Evolutionary conservation across 2,888 invertebrate genomes (phyloP).

Genomic region (Andrena bucephala): DNA sequence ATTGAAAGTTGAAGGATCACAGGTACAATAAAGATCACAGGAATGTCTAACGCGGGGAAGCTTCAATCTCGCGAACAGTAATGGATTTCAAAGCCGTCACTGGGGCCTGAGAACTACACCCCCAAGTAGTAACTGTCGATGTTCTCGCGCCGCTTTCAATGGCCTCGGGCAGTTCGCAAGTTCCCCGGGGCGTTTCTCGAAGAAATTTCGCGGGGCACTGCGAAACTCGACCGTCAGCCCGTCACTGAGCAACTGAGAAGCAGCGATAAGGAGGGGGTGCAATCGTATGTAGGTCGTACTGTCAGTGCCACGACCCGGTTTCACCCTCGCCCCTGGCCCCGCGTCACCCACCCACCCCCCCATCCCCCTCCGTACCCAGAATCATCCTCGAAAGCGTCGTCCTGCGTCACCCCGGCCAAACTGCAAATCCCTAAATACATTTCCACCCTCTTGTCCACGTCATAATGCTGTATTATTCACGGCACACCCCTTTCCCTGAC

Average conservation of each 20-base stretch:
- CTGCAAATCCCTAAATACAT: constrained; percentile 62
- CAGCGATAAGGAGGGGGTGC: constrained; percentile 45
- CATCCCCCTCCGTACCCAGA: constrained; percentile 43
- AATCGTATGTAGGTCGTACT: constrained; percentile 81
- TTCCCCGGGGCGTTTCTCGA: constrained; percentile 20
- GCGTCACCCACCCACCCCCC: constrained; percentile 31
- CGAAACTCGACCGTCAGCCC: constrained; percentile 37
- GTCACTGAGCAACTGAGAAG: constrained; percentile 53
- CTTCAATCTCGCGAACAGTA: too few relatives aligned
- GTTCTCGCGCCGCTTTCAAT: not conserved
- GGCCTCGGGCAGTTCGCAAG: constrained; percentile 24
- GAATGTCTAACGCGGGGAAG: too few relatives aligned
- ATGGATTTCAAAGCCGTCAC: too few relatives aligned
- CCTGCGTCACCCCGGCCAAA: constrained; percentile 41
- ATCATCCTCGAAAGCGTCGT: constrained; percentile 60
- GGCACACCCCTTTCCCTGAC: constrained; percentile 29
- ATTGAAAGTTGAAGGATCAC: too few relatives aligned
- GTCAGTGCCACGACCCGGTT: constrained; percentile 82
- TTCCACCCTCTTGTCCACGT: constrained; percentile 36
- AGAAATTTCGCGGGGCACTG: constrained; percentile 5
- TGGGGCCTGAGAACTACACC: too few relatives aligned
- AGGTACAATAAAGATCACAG: too few relatives aligned
- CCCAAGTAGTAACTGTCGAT: constrained; percentile 19
- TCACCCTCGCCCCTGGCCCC: constrained; percentile 47
- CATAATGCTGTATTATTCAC: constrained; percentile 44